These are phyloP conservation scores for Panagrolaimus sp. DNA, from an alignment of 1,140 invertebrate genomes.

Conservation along the genomic window DNA sequence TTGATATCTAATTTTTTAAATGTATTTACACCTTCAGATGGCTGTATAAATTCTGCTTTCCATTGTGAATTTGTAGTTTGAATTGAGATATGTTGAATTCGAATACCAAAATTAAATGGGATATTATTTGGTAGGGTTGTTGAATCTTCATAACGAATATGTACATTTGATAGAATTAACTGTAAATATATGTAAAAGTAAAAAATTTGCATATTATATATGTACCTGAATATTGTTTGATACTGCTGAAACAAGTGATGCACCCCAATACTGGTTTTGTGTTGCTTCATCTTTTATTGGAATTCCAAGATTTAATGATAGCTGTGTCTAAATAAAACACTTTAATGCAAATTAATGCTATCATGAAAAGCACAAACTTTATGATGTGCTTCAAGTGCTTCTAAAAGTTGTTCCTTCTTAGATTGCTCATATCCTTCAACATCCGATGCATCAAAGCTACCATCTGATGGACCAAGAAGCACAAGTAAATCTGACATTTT, in stretches of 20 bases:
- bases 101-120: slow-evolving; percentile 64
- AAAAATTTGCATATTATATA: slow-evolving; percentile 16
- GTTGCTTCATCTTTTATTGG: slow-evolving; percentile 48
- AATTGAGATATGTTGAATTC: slow-evolving; percentile 62
- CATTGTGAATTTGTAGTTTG: slow-evolving; percentile 64
- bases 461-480: slow-evolving; percentile 70
- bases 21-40: slow-evolving; percentile 59
- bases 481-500: slow-evolving; percentile 84
- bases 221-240: slow-evolving; percentile 82
- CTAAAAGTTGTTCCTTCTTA: slow-evolving; percentile 74
- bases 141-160: slow-evolving; percentile 65
- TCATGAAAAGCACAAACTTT: slow-evolving; percentile 60
- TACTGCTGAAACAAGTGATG: slow-evolving; percentile 83
- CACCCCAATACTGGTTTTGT: slow-evolving; percentile 79
- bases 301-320: slow-evolving; percentile 31
- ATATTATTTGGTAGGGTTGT: slow-evolving; percentile 55
- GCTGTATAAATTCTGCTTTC: slow-evolving; percentile 62
- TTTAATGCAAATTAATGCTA: not conserved
- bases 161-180: slow-evolving; percentile 64
- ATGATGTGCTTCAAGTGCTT: slow-evolving; percentile 80
- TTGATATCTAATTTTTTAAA: slow-evolving; percentile 83
- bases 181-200: slow-evolving; percentile 45
- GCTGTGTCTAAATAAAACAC: slow-evolving; percentile 60
- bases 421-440: slow-evolving; percentile 74
- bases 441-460: slow-evolving; percentile 71